A percentile compares a stretch with the other conserved stretches of the same genome.
phyloP scores from a whole-genome alignment of 2,888 invertebrate genomes.

The Lampropteryx suffumata region DNA sequence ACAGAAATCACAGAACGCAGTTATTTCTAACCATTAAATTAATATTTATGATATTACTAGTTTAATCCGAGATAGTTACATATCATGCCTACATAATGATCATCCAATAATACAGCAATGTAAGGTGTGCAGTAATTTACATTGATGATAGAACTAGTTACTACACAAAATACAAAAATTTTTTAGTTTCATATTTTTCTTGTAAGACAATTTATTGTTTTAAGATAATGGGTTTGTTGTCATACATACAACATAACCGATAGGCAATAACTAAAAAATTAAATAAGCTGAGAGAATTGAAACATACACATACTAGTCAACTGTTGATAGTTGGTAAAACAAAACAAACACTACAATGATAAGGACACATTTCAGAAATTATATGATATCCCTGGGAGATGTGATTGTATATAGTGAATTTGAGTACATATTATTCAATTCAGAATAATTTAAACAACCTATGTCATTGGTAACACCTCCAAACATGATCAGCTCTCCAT shows the following conservation, averaged over 20 bases:
- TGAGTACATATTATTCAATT: slow-evolving; percentile 86
- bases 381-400: slow-evolving; percentile 87
- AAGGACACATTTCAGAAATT: slow-evolving; percentile 40
- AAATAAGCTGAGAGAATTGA: slow-evolving; percentile 15
- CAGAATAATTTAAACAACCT: slow-evolving; percentile 81
- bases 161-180: slow-evolving; percentile 23
- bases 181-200: slow-evolving; percentile 4
- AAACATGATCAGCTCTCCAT: slow-evolving; percentile 96
- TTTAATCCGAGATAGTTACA: slow-evolving; percentile 15
- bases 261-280: slow-evolving; percentile 3
- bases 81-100: slow-evolving; percentile 9
- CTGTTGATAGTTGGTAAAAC: neutral
- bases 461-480: slow-evolving; percentile 96
- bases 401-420: slow-evolving; percentile 90
- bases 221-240: slow-evolving; percentile 5
- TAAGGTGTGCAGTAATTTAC: slow-evolving; percentile 10
- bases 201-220: slow-evolving; percentile 10
- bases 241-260: slow-evolving; percentile 7
- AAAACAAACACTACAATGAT: slow-evolving; percentile 13
- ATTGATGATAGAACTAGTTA: slow-evolving; percentile 1
- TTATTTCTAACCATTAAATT: slow-evolving; percentile 39
- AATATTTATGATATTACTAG: slow-evolving; percentile 16
- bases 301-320: neutral
- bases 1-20: slow-evolving; percentile 67
- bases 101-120: slow-evolving; percentile 8